A percentile compares a stretch with the other conserved stretches of the same genome.
Evolutionary conservation across 2,113 vertebrate genomes (phyloP).

Genomic region (Deroptyus accipitrinus): DNA sequence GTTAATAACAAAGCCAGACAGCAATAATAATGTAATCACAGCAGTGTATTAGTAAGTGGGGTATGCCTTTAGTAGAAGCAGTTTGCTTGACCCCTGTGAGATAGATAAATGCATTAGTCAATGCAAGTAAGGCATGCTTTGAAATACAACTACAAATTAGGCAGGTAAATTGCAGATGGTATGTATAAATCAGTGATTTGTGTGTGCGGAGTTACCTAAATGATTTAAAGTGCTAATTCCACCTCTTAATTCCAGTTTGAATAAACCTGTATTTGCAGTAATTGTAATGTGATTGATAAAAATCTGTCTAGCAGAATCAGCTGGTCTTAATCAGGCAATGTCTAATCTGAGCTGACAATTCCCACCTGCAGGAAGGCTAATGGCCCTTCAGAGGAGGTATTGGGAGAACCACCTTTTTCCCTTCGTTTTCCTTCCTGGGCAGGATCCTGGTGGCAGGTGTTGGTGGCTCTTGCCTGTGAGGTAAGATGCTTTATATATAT

Average conservation of each 20-base stretch:
- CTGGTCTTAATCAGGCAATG: not conserved
- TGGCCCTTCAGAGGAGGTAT: fast-evolving
- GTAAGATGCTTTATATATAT: too few relatives aligned
- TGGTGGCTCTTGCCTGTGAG: not conserved
- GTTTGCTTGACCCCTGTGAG: not conserved
- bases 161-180: not conserved
- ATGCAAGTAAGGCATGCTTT: not conserved
- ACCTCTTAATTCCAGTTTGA: not conserved
- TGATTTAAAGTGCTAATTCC: not conserved
- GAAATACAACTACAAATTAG: not conserved
- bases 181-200: fast-evolving
- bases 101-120: fast-evolving
- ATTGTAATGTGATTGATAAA: not conserved
- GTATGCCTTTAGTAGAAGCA: too few relatives aligned
- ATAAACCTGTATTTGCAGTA: fast-evolving
- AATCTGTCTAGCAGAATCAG: not conserved
- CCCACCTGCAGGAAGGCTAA: not conserved
- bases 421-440: fast-evolving
- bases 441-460: fast-evolving
- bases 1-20: too few relatives aligned
- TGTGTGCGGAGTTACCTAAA: not conserved
- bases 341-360: fast-evolving
- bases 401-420: fast-evolving
- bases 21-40: fast-evolving
- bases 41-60: fast-evolving